These are phyloP conservation scores for Polyommatus icarus DNA, from an alignment of 2,888 invertebrate genomes.

Conservation along the genomic window DNA sequence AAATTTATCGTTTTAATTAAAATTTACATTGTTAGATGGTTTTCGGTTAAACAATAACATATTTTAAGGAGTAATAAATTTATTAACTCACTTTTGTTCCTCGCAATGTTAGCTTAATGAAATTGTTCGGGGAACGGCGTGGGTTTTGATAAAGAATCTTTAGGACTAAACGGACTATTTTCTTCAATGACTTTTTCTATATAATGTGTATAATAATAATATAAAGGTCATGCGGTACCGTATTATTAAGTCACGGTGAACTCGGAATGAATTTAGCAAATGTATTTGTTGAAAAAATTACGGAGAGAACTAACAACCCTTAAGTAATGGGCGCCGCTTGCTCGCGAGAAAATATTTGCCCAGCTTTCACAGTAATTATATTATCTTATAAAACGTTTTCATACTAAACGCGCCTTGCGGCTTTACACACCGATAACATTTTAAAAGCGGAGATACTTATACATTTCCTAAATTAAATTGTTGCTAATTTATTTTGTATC, in stretches of 20 bases:
- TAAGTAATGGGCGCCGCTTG: constrained; percentile 47
- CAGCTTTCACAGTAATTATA: constrained; percentile 74
- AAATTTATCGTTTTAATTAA: constrained; percentile 52
- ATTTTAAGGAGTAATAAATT: constrained; percentile 31
- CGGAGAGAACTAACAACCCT: constrained; percentile 14
- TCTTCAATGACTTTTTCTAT: neutral
- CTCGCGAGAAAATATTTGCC: constrained; percentile 68
- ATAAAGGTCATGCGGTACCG: neutral
- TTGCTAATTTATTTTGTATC: no score
- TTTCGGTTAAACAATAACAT: constrained; percentile 42
- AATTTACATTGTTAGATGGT: constrained; percentile 45
- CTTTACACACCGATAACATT: neutral
- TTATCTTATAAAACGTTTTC: constrained; percentile 28
- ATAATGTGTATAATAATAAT: no score
- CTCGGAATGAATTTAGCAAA: constrained; percentile 13
- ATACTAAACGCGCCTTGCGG: constrained; percentile 1
- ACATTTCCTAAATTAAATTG: constrained; percentile 48
- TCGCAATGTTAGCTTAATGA: constrained; percentile 12
- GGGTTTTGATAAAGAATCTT: neutral
- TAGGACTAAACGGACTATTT: neutral
- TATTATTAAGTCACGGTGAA: neutral
- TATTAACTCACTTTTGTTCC: constrained; percentile 22
- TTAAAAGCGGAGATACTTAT: constrained; percentile 43
- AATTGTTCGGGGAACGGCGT: neutral
- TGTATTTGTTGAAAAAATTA: constrained; percentile 29